Evolutionary conservation across 2,797 vertebrate genomes (phyloP).

Genomic region (Danio aesculapii): DNA sequence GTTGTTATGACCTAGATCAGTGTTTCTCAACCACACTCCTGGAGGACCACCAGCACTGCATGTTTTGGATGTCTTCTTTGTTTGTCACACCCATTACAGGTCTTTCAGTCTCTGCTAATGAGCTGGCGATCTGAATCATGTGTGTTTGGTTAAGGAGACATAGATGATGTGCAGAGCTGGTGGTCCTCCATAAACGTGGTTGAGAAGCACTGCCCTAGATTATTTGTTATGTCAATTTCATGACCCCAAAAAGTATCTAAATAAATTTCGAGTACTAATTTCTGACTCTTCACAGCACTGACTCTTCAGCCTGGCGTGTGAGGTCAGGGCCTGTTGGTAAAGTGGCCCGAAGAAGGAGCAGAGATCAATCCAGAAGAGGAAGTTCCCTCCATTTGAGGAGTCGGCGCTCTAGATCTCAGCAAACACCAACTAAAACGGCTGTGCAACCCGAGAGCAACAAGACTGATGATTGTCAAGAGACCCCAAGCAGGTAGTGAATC

Average conservation of each 20-base stretch:
- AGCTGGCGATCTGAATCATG: no score
- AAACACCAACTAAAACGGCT: background rate
- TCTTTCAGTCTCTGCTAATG: no score
- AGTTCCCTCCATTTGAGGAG: slow-evolving; percentile 40
- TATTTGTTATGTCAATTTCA: background rate
- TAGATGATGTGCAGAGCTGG: no score
- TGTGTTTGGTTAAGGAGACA: no score
- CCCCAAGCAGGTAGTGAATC: slow-evolving; percentile 6
- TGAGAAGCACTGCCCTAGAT: no score
- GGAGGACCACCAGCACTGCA: no score
- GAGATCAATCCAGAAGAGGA: slow-evolving; percentile 24
- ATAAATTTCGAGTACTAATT: slow-evolving; percentile 4
- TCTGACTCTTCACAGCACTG: slow-evolving; percentile 41
- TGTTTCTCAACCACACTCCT: no score
- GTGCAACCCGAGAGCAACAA: background rate
- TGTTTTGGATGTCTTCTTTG: no score
- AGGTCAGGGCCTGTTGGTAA: slow-evolving; percentile 54
- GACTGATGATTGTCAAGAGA: slow-evolving; percentile 8
- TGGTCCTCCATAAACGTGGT: no score
- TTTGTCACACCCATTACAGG: no score
- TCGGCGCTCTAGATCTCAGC: background rate
- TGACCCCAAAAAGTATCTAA: background rate
- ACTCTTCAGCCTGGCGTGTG: slow-evolving; percentile 35
- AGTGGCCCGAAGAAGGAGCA: slow-evolving; percentile 51
- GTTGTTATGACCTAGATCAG: no score